phyloP scores from a whole-genome alignment of 1,140 invertebrate genomes.

The Drosophila oshimai region DNA sequence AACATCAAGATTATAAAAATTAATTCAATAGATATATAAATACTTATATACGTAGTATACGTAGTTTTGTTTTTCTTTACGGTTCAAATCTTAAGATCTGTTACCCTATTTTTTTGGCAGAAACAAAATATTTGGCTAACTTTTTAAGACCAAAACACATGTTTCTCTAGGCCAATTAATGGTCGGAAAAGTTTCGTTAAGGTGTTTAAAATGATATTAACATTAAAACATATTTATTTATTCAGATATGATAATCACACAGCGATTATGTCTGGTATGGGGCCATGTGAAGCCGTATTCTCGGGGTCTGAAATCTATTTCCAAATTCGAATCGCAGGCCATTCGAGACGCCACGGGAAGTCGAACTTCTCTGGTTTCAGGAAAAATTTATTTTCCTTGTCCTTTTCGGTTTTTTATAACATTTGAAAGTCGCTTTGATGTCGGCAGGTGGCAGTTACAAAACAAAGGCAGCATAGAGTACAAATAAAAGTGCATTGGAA shows the following conservation, averaged over 20 bases:
- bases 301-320: neutral
- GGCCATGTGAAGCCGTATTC: constrained; percentile 15
- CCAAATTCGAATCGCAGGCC: constrained; percentile 9
- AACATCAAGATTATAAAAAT: too few relatives aligned
- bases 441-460: constrained; percentile 16
- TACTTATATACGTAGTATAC: too few relatives aligned
- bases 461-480: neutral
- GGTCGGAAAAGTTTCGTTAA: constrained; percentile 5
- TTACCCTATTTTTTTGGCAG: neutral
- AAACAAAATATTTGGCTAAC: neutral
- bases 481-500: constrained; percentile 5
- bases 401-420: neutral
- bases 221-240: constrained; percentile 26
- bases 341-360: constrained; percentile 15
- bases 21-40: too few relatives aligned
- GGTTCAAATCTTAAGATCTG: neutral
- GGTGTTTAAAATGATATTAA: constrained; percentile 15
- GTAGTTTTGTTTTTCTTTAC: neutral
- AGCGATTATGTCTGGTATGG: constrained; percentile 6
- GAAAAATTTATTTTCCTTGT: constrained; percentile 3
- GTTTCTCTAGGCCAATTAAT: neutral
- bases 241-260: constrained; percentile 24
- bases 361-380: neutral
- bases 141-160: neutral
- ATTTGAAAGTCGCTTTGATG: constrained; percentile 28